These are phyloP conservation scores for Myripristis murdjan DNA, from an alignment of 2,797 vertebrate genomes.

Conservation along the genomic window DNA sequence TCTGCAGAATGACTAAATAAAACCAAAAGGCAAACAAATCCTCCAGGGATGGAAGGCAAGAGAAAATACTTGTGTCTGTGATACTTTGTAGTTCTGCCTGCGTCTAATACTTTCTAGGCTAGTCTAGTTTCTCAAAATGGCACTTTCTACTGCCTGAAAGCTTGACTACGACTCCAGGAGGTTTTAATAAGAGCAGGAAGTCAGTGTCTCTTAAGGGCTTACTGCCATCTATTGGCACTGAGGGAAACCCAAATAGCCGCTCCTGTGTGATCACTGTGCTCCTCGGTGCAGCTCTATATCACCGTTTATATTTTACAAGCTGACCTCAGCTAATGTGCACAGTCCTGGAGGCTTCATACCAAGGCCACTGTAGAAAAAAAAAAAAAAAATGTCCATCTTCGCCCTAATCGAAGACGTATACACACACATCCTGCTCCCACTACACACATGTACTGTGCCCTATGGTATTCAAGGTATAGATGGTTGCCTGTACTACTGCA, in stretches of 20 bases:
- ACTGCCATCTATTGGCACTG: constrained; percentile 83
- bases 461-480: too few relatives aligned
- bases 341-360: background rate
- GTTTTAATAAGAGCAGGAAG: constrained; percentile 36
- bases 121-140: constrained; percentile 68
- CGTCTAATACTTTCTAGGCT: constrained; percentile 74
- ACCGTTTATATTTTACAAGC: constrained; percentile 8
- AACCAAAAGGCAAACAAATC: constrained; percentile 76
- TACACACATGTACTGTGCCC: too few relatives aligned
- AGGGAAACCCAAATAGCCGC: constrained; percentile 55
- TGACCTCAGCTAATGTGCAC: background rate
- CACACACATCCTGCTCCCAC: background rate
- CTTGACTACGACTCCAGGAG: constrained; percentile 41
- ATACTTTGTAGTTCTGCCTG: constrained; percentile 66
- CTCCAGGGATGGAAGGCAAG: constrained; percentile 58
- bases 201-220: constrained; percentile 66
- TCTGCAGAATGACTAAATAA: constrained; percentile 77
- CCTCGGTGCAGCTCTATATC: background rate
- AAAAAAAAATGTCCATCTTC: too few relatives aligned
- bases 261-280: background rate
- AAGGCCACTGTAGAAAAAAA: background rate
- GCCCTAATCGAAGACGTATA: background rate
- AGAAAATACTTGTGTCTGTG: constrained; percentile 61
- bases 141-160: constrained; percentile 62
- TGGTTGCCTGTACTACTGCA: too few relatives aligned